Evolutionary conservation across 2,113 vertebrate species (phyloP).

Genomic region (Toxotes chatareus): DNA sequence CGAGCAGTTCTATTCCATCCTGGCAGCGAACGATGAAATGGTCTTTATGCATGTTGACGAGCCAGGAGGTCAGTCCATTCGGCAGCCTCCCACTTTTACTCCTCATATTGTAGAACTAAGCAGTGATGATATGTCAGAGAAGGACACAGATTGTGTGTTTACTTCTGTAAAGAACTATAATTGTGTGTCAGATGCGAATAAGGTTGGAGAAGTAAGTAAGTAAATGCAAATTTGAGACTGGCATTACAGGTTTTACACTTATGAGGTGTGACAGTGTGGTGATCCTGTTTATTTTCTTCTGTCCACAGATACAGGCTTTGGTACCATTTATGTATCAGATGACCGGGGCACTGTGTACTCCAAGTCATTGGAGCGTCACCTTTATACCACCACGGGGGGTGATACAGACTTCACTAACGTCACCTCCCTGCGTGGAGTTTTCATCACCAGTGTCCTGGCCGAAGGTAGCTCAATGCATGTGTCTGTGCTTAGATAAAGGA

Average conservation of each 20-base stretch:
- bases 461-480: slow-evolving; percentile 83
- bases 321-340: slow-evolving; percentile 94
- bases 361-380: slow-evolving; percentile 92
- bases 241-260: neutral
- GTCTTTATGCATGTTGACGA: slow-evolving; percentile 98
- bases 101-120: neutral
- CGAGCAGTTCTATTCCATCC: slow-evolving; percentile 96
- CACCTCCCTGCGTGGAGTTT: slow-evolving; percentile 93
- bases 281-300: neutral
- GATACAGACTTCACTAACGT: slow-evolving; percentile 95
- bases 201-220: neutral
- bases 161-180: neutral
- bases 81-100: neutral
- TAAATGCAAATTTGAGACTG: neutral
- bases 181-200: neutral
- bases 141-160: neutral
- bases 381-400: slow-evolving; percentile 90
- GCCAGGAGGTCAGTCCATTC: slow-evolving; percentile 87
- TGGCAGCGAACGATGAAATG: slow-evolving; percentile 92
- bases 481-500: slow-evolving; percentile 6
- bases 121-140: neutral
- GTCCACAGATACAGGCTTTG: slow-evolving; percentile 89
- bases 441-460: slow-evolving; percentile 90
- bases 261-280: neutral
- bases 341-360: slow-evolving; percentile 94